Conservation (phyloP, 2,888 invertebrate species). For the Chloroclysta siterata region DNA sequence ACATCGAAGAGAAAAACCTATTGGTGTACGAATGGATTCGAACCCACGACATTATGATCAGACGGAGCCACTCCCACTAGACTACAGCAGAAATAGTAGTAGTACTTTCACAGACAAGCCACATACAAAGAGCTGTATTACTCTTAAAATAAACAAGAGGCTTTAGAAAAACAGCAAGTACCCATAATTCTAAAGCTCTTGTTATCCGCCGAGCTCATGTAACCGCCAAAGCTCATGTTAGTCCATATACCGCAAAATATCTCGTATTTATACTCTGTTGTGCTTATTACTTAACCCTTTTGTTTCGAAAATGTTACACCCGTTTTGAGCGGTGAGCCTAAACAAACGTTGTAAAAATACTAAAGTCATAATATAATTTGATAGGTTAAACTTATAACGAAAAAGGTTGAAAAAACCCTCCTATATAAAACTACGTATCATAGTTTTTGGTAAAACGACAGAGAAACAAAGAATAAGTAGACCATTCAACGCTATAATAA, state of each 20-base stretch:
- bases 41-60: too few relatives aligned
- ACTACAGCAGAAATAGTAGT: too few relatives aligned
- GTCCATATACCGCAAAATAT: background rate
- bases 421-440: too few relatives aligned
- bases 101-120: too few relatives aligned
- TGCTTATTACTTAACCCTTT: conserved; percentile 12
- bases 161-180: background rate
- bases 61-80: too few relatives aligned
- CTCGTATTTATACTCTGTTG: background rate
- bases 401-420: too few relatives aligned
- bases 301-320: conserved; percentile 4
- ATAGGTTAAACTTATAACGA: background rate
- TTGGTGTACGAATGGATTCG: too few relatives aligned
- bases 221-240: background rate
- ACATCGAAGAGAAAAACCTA: too few relatives aligned
- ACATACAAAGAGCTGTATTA: too few relatives aligned
- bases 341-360: conserved; percentile 24
- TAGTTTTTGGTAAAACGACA: too few relatives aligned
- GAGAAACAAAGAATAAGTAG: too few relatives aligned
- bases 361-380: background rate
- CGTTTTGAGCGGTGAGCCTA: conserved; percentile 20
- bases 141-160: background rate
- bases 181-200: background rate
- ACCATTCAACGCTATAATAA: too few relatives aligned
- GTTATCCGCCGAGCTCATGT: background rate